phyloP scores from a whole-genome alignment of 2,888 invertebrate genomes.

The Alloscopus bannaensis region DNA sequence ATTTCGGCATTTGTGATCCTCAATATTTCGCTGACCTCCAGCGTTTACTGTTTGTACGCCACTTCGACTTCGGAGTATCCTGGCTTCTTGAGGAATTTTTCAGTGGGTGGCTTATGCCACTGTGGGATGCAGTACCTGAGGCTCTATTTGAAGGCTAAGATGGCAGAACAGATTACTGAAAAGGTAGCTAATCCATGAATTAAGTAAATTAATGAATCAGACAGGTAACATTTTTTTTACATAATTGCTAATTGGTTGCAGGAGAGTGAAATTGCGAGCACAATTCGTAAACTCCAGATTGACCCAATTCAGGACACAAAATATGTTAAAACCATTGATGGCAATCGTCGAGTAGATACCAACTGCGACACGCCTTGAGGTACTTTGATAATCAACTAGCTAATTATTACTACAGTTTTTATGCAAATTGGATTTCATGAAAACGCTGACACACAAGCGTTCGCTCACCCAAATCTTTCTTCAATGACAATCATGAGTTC shows the following conservation, averaged over 20 bases:
- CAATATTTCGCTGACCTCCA: slow-evolving; percentile 22
- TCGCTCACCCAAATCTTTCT: no score
- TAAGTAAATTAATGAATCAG: background rate
- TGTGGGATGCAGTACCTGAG: slow-evolving; percentile 4
- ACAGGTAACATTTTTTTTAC: background rate
- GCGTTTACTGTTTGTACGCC: slow-evolving; percentile 21
- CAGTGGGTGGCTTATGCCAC: background rate
- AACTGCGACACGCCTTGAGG: slow-evolving; percentile 10
- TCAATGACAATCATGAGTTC: no score
- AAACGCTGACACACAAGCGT: no score
- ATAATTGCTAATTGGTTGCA: background rate
- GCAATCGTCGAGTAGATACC: background rate
- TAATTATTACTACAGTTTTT: background rate
- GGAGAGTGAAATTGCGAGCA: slow-evolving; percentile 37
- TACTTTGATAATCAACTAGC: background rate
- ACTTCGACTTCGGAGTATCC: background rate
- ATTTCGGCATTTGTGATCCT: slow-evolving; percentile 7
- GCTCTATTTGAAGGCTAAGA: slow-evolving; percentile 21
- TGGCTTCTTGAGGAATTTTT: slow-evolving; percentile 9
- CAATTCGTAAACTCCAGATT: slow-evolving; percentile 7
- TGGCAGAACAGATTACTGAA: slow-evolving; percentile 26
- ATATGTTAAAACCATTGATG: slow-evolving; percentile 8
- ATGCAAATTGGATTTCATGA: background rate
- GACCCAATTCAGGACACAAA: slow-evolving; percentile 13
- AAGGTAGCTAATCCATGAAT: slow-evolving; percentile 1